Conservation (phyloP, 2,113 vertebrate species). For the Siniperca chuatsi region DNA sequence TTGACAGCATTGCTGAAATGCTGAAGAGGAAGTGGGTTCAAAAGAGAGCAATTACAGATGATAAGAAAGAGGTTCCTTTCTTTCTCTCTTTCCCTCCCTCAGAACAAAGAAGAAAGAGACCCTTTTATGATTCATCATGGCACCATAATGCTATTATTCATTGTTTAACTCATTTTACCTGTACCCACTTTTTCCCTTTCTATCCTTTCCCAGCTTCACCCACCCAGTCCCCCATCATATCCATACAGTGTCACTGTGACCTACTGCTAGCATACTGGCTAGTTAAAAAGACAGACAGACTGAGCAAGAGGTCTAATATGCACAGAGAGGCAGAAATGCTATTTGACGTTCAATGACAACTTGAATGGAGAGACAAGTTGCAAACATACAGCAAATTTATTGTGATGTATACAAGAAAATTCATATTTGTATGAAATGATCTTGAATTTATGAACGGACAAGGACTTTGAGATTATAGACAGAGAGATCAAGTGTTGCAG, state of each 20-base stretch:
- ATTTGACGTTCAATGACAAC: conserved; percentile 55
- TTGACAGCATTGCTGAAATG: conserved; percentile 38
- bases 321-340: conserved; percentile 58
- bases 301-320: conserved; percentile 69
- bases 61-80: conserved; percentile 33
- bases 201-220: conserved; percentile 26
- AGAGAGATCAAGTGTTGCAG: conserved; percentile 38
- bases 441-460: conserved; percentile 57
- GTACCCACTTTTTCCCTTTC: conserved; percentile 28
- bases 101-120: conserved; percentile 42
- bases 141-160: conserved; percentile 50
- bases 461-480: conserved; percentile 56
- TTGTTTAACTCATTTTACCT: conserved; percentile 40
- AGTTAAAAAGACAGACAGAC: conserved; percentile 60
- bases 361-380: conserved; percentile 34
- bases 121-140: conserved; percentile 52
- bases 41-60: conserved; percentile 38
- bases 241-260: conserved; percentile 84
- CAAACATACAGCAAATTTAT: conserved; percentile 43
- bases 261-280: conserved; percentile 61
- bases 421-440: conserved; percentile 60
- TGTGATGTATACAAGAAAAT: conserved; percentile 54
- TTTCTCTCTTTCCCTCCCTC: conserved; percentile 17
- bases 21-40: conserved; percentile 27
- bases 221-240: conserved; percentile 50